phyloP scores from a whole-genome alignment of 2,113 vertebrate genomes.

The Tragelaphus scriptus region DNA sequence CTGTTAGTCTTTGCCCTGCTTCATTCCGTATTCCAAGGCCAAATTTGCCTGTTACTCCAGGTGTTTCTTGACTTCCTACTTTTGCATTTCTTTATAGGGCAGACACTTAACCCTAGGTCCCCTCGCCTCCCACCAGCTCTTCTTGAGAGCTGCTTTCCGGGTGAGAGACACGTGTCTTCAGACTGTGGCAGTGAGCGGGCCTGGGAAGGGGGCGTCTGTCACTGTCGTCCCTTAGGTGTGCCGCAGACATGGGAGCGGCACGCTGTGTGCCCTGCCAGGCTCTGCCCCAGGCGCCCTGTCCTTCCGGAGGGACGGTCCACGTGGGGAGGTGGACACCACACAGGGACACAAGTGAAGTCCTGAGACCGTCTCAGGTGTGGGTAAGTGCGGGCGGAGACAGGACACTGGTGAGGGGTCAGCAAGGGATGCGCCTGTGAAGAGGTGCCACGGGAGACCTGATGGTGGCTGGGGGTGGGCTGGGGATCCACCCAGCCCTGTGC shows the following conservation, averaged over 20 bases:
- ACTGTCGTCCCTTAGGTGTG: fast-evolving
- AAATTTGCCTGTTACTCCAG: no score
- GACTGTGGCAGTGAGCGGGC: not conserved
- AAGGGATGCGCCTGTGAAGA: not conserved
- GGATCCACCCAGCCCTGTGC: not conserved
- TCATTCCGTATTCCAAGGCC: no score
- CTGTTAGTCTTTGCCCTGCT: no score
- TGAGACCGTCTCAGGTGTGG: not conserved
- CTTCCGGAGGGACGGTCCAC: not conserved
- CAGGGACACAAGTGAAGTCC: not conserved
- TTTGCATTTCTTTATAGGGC: not conserved
- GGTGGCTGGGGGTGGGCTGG: not conserved
- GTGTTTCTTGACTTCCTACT: no score
- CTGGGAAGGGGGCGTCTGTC: not conserved
- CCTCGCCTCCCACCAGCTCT: not conserved
- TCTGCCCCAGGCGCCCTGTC: not conserved
- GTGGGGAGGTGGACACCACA: not conserved
- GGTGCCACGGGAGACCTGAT: not conserved
- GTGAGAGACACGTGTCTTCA: not conserved
- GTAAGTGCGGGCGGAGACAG: not conserved
- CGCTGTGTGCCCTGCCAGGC: not conserved
- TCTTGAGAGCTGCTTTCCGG: not conserved
- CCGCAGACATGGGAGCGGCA: not conserved
- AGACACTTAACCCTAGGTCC: no score
- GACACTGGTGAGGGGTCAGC: fast-evolving